Base-by-base conservation (phyloP, 2,113 vertebrate species). In the Ammodytes marinus region DNA sequence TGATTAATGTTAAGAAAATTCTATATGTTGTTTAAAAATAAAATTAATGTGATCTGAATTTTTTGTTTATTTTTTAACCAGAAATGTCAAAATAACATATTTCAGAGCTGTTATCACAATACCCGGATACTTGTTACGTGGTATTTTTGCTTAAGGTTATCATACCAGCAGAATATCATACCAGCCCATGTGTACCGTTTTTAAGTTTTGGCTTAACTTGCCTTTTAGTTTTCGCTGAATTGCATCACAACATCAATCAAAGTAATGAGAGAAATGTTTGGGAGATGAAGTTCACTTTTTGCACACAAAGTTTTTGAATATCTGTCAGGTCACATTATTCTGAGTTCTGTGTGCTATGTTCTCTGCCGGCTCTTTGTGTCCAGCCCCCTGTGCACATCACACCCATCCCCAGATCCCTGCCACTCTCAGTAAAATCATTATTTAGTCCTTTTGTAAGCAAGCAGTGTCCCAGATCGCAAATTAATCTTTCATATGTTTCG, bases 401-500 rank as follows among this genome's bases (percentile, higher is more conserved):
- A 90, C 83, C 86, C 88, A 60, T 86, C 87, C 85, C 88, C 80
- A 87, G 89, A 94, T 92, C 82, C 84, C 89, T 87, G 83, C 89
- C 93, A 90, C 93, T 95, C 93, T 92, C 90, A 85, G 91, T 92
- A 90, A 94, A 94, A 95, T 95, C 90, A 94, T 95, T 95, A 94
- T 95, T 95, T 92, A 95, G 93, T 95, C 91, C 91, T 95, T 95
- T 95, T 94, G 94, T 94, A 94, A 95, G 93, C 91, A 94, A 95
- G 92, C 91, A 91, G 85, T 89, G 93, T 95, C 93, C 94, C 94
- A 91, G 90, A 92, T 94, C 93, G 92, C 93, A 93, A 94, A 95
- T 95, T 95, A 95, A 95, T 95, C 93, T 95, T 95, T 95, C 94
- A 95, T 95, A 95, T 93, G 93, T 95, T 95, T 95, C 94, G 93